These are phyloP conservation scores for Eristalis tenax DNA, from an alignment of 2,888 invertebrate species.

Conservation along the genomic window DNA sequence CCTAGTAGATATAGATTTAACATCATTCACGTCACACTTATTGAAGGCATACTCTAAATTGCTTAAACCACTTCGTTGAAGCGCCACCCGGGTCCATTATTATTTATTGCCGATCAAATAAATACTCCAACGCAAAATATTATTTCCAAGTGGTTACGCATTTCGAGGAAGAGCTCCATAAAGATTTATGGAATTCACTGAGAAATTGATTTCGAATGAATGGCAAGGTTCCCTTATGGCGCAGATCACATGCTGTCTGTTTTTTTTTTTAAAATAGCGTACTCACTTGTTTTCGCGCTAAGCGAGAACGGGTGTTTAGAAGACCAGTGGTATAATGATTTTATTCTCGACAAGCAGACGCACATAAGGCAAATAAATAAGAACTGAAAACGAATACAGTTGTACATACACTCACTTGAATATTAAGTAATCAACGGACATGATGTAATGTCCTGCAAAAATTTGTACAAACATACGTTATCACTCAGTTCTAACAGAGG, in stretches of 20 bases:
- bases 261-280: neutral
- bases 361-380: conserved; percentile 21
- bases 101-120: conserved; percentile 63
- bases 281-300: neutral
- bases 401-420: conserved; percentile 16
- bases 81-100: conserved; percentile 59
- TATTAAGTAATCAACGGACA: conserved; percentile 17
- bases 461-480: conserved; percentile 18
- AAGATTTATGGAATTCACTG: conserved; percentile 46
- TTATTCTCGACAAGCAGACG: conserved; percentile 35
- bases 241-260: neutral
- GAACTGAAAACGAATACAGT: conserved; percentile 2
- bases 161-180: conserved; percentile 26
- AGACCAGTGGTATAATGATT: conserved; percentile 17
- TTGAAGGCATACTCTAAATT: conserved; percentile 50
- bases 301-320: neutral
- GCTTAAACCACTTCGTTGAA: conserved; percentile 34
- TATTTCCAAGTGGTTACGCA: conserved; percentile 41
- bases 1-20: conserved; percentile 33
- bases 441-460: conserved; percentile 36
- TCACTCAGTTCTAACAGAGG: conserved; percentile 14
- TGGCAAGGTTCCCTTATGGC: neutral
- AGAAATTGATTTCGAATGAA: conserved; percentile 37
- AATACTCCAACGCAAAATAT: conserved; percentile 37
- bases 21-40: conserved; percentile 51